Percentiles rank a stretch among this genome's conserved stretches.
Evolutionary conservation across 2,113 vertebrate genomes (phyloP).

Genomic region (Geothlypis trichas): DNA sequence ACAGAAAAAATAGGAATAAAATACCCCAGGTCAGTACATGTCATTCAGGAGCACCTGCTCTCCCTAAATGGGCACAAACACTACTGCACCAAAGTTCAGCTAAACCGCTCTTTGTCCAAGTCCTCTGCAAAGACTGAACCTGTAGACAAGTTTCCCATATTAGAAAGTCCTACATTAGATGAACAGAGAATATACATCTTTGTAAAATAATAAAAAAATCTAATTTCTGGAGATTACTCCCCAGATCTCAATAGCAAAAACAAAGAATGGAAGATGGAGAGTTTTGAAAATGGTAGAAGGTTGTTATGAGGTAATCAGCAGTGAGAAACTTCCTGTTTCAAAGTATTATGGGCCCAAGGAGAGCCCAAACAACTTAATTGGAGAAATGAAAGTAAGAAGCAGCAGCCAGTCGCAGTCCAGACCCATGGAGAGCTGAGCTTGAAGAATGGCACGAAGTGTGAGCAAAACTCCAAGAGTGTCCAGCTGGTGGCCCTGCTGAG

Average conservation of each 20-base stretch:
- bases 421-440: neutral
- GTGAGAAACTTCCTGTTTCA: neutral
- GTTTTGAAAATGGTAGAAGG: neutral
- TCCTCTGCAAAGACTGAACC: slow-evolving; percentile 1
- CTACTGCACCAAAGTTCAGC: neutral
- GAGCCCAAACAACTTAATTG: neutral
- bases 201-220: neutral
- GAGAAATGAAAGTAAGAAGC: neutral
- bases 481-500: neutral
- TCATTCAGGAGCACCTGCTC: neutral
- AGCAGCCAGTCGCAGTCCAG: neutral
- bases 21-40: neutral
- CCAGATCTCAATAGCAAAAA: neutral
- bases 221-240: neutral
- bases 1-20: neutral
- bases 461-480: neutral
- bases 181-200: neutral
- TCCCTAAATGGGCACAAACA: neutral
- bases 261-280: neutral
- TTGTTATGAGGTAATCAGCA: neutral
- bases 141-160: slow-evolving; percentile 27
- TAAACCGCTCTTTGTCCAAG: neutral
- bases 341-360: neutral
- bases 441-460: fast-evolving
- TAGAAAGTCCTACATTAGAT: neutral